A percentile compares a stretch with the other conserved stretches of the same genome.
These are phyloP conservation scores for Glaucomys volans DNA, from an alignment of 2,113 vertebrate genomes.

Conservation along the genomic window DNA sequence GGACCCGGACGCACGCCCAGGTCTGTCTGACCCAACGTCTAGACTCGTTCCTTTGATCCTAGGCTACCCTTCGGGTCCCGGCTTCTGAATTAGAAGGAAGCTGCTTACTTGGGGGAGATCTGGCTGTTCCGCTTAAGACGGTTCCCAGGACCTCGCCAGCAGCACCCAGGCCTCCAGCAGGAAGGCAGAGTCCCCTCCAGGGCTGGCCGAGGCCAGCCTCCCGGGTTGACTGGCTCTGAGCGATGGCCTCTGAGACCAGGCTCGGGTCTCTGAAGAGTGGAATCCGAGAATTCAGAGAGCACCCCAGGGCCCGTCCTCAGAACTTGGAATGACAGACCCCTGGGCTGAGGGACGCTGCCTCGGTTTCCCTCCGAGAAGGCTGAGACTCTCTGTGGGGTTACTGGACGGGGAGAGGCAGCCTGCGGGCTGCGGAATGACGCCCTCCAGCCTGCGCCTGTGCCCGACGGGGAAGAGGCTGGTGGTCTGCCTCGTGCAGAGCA, in stretches of 20 bases:
- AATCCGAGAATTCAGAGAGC: background rate
- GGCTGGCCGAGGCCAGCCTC: background rate
- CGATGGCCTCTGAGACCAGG: background rate
- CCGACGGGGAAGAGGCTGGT: background rate
- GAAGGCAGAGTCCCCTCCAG: background rate
- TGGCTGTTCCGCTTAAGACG: too few relatives aligned
- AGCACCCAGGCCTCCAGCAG: background rate
- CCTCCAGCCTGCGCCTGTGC: too few relatives aligned
- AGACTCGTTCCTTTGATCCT: background rate
- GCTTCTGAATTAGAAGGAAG: background rate
- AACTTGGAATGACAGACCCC: background rate
- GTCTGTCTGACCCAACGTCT: background rate
- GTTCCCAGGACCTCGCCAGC: background rate
- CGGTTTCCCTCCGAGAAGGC: background rate
- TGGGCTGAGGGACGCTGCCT: background rate
- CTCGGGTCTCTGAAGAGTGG: background rate
- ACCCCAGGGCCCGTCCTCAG: background rate
- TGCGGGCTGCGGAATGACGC: too few relatives aligned
- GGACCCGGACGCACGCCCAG: background rate
- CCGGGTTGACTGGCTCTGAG: fast-evolving
- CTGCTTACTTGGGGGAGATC: background rate
- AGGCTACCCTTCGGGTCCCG: fast-evolving
- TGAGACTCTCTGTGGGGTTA: too few relatives aligned
- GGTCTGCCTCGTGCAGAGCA: background rate
- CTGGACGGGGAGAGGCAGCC: too few relatives aligned